Evolutionary conservation across 2,888 invertebrate genomes (phyloP).

Genomic region (Hipparchia semele): DNA sequence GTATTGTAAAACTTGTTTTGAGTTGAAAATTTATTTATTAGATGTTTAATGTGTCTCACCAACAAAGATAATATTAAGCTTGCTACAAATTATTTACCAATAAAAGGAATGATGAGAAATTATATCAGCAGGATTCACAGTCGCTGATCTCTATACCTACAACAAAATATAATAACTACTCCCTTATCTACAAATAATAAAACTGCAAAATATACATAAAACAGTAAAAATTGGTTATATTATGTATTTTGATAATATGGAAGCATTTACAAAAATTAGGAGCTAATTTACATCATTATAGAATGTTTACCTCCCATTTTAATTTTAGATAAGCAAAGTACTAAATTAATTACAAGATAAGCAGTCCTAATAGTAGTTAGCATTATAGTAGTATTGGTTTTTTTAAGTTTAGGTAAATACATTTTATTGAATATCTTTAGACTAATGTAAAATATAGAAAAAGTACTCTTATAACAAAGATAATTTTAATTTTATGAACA

Average conservation of each 20-base stretch:
- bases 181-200: too few species aligned
- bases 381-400: not conserved
- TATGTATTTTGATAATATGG: not conserved
- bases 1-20: too few species aligned
- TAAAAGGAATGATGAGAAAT: not conserved
- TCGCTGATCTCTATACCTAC: too few species aligned
- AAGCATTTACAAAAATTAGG: conserved; percentile 15
- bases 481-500: not conserved
- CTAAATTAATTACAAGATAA: conserved; percentile 14
- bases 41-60: too few species aligned
- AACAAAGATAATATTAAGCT: not conserved
- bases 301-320: not conserved
- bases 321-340: conserved; percentile 15
- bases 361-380: not conserved
- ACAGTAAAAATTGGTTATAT: not conserved
- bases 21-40: too few species aligned
- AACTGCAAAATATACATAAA: not conserved
- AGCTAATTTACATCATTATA: conserved; percentile 1
- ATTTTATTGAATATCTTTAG: not conserved
- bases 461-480: not conserved
- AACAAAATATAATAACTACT: too few species aligned
- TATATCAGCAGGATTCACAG: not conserved
- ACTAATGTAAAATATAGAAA: not conserved
- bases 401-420: not conserved
- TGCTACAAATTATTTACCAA: not conserved